Conservation (phyloP, 2,888 invertebrate species). For the Spodoptera picta region DNA sequence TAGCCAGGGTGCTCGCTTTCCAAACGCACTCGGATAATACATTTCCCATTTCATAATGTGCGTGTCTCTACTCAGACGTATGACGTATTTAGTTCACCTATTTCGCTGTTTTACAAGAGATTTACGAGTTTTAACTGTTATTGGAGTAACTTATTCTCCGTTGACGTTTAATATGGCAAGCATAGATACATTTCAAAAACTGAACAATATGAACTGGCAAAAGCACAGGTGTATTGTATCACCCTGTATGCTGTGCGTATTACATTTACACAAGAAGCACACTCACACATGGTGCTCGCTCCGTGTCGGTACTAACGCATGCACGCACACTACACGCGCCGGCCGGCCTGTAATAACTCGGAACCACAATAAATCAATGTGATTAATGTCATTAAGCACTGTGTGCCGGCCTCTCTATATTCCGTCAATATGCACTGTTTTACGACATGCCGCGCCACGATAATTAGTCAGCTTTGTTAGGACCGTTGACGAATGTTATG, state of each 20-base stretch:
- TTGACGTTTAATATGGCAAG: slow-evolving; percentile 13
- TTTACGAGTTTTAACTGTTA: slow-evolving; percentile 25
- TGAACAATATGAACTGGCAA: slow-evolving; percentile 22
- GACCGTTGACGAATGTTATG: slow-evolving; percentile 80
- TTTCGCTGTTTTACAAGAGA: slow-evolving; percentile 4
- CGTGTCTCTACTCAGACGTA: slow-evolving; percentile 6
- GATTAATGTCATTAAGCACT: slow-evolving; percentile 89
- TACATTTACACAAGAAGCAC: slow-evolving; percentile 84
- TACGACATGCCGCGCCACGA: slow-evolving; percentile 87
- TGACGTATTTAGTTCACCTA: slow-evolving; percentile 3
- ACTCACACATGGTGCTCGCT: slow-evolving; percentile 64
- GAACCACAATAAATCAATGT: slow-evolving; percentile 89
- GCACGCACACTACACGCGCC: slow-evolving; percentile 74
- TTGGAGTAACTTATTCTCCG: slow-evolving; percentile 9
- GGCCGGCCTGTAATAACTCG: slow-evolving; percentile 89
- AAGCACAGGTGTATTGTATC: slow-evolving; percentile 70
- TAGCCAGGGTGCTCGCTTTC: slow-evolving; percentile 73
- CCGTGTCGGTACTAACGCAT: slow-evolving; percentile 63
- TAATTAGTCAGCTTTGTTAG: slow-evolving; percentile 89
- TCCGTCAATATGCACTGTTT: slow-evolving; percentile 89
- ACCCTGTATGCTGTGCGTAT: slow-evolving; percentile 77
- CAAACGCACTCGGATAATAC: slow-evolving; percentile 18
- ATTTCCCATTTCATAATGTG: slow-evolving; percentile 21
- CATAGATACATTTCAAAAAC: slow-evolving; percentile 6
- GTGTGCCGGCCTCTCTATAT: slow-evolving; percentile 89